Base-by-base conservation (phyloP, 2,113 vertebrate genomes). In the Choloepus hoffmanni region DNA sequence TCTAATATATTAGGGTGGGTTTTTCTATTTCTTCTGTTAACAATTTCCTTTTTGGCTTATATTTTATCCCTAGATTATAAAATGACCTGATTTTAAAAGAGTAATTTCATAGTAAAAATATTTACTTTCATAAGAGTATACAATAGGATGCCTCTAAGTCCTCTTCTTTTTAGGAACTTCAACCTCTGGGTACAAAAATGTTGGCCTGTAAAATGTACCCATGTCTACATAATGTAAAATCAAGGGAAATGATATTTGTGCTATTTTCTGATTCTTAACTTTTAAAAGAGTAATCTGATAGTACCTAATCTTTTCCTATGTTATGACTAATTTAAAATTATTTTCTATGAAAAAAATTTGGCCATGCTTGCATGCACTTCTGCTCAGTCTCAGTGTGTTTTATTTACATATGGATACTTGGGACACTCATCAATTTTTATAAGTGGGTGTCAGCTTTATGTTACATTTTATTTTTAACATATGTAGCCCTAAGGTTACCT, bases 271-370 rank as follows among this genome's bases (percentile, higher is more conserved):
- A 79, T 70, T 87, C 45, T 88, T 26, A 67, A 18, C 21, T 92
- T 81, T 82, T 65, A 62, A 65, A 91, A 65, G 21, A 73, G 8
- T 70, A 81, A 50, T 63, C 50, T 83, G 26, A 48, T 82, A 67
- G 13, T 76, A 50, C 30, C 67, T 76, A 58, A 81, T 76, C 43
- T 67, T 82, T 74, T 50, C 58, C 10, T 68, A 19, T 50, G 24
- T 68, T 82, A 58, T 21, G n/a, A 4, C 26, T 76, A 62, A 83
- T 68, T 88, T 95, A 36, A 87, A 87, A 26, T 90, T 72, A 79
- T 86, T 86, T 91, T 63, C n/a, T 16, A 79, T 45, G 53, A 65
- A 86, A 79, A 89, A 26, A 36, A 14, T 36, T 82, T 74, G 14
- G 36, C 40, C 33, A 76, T 58, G 50, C 24, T 24, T 82, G 3